Base-by-base conservation (phyloP, 2,888 invertebrate genomes). In the Malthinus seriepunctatus region DNA sequence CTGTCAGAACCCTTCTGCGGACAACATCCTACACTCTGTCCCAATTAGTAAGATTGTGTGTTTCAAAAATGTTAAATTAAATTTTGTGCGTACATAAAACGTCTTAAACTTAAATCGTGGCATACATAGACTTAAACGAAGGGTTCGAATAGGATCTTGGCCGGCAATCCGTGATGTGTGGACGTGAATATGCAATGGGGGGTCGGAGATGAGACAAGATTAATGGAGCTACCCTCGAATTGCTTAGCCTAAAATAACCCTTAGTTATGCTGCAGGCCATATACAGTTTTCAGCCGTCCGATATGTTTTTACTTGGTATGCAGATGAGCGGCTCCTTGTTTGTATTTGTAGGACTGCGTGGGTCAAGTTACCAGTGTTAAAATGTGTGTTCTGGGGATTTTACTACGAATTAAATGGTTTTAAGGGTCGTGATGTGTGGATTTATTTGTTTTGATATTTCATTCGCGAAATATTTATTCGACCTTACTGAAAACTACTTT, bases 101-200 rank as follows among this genome's bases (percentile, higher is more conserved):
- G 68, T 74, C 72, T 73, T 73, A 73, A 23, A 73, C 70, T 65
- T 66, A 67, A 23, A 71, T 69, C 72, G 73, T 71, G 70, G 73
- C 73, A 74, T 74, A 73, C 73, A 76, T 73, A 74, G 70, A 69
- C 70, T 69, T 62, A 63, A 23, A 52, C 63, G 65, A 65, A 23
- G 23, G 23, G 23, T 23, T 65, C 66, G 64, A 64, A 62, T 63
- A 63, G 23, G 57, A 55, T 63, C 63, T 58, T 56, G 62, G 61
- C 67, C 65, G 66, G 72, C 74, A 74, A 76, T 75, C 76, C 77
- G 75, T 76, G 77, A 77, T 78, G 78, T 78, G 78, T 78, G 78
- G 78, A 78, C 76, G 78, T 78, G 78, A 78, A 78, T 78, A 78
- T 78, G 78, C 78, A 78, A 78, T 77, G 75, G 76, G 76, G n/a